Evolutionary conservation across 1,140 invertebrate genomes (phyloP).

Genomic region (Drosophila equinoxialis): DNA sequence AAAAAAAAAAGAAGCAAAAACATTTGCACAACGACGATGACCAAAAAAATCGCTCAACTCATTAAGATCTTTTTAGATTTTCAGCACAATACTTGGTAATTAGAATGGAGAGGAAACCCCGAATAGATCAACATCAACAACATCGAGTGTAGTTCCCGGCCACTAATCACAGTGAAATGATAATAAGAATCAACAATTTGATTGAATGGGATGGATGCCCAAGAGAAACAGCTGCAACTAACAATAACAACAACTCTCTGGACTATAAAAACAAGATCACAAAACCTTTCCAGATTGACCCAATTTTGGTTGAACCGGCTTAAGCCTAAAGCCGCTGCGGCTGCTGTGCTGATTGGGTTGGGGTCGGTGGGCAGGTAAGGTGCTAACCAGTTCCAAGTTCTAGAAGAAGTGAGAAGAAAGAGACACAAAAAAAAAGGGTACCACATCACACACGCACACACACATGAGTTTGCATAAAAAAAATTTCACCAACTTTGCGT

Average conservation of each 20-base stretch:
- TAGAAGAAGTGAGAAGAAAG: constrained; percentile 17
- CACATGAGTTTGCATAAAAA: constrained; percentile 74
- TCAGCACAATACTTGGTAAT: constrained; percentile 24
- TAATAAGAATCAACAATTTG: constrained; percentile 41
- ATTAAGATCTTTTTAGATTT: not conserved
- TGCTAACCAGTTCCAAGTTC: constrained; percentile 67
- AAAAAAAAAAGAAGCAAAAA: constrained; percentile 5
- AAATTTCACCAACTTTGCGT: constrained; percentile 74
- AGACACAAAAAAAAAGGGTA: constrained; percentile 30
- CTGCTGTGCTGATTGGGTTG: constrained; percentile 14
- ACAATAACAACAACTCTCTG: constrained; percentile 32
- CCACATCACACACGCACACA: constrained; percentile 52
- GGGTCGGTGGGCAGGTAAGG: constrained; percentile 45
- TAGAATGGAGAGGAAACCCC: constrained; percentile 18
- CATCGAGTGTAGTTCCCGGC: not conserved
- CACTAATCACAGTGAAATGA: constrained; percentile 26
- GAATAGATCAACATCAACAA: not conserved
- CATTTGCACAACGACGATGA: not conserved
- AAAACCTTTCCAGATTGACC: constrained; percentile 78
- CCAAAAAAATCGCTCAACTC: not conserved
- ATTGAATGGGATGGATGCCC: constrained; percentile 8
- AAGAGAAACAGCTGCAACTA: constrained; percentile 11
- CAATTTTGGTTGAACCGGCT: constrained; percentile 65
- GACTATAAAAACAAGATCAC: constrained; percentile 71
- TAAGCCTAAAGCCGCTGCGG: constrained; percentile 15